Evolutionary conservation across 2,113 vertebrate genomes (phyloP).

Genomic region (Apodemus sylvaticus): DNA sequence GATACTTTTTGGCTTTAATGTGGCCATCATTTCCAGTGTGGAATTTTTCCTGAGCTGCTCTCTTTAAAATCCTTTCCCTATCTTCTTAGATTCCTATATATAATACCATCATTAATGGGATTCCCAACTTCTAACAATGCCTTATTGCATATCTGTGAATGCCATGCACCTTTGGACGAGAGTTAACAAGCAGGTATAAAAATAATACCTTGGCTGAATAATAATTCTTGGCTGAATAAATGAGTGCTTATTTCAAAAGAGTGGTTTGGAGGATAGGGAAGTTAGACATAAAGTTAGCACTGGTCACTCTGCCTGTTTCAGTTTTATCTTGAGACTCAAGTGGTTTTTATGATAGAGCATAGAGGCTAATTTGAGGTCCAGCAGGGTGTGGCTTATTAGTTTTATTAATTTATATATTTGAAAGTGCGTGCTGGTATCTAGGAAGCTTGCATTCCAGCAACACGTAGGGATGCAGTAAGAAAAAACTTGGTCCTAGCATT

Average conservation of each 20-base stretch:
- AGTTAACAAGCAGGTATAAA: background rate
- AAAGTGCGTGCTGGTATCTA: background rate
- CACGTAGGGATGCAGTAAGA: background rate
- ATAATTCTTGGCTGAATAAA: background rate
- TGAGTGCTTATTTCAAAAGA: background rate
- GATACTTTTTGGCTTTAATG: fast-evolving
- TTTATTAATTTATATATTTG: background rate
- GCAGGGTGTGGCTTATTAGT: fast-evolving
- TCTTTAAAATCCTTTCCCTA: fast-evolving
- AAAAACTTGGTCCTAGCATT: fast-evolving
- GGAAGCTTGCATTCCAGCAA: too few species aligned
- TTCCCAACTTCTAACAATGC: fast-evolving
- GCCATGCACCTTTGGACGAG: fast-evolving
- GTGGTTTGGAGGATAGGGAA: fast-evolving
- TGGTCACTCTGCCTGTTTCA: background rate
- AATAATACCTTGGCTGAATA: too few species aligned
- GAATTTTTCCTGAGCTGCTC: background rate
- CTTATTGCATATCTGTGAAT: background rate
- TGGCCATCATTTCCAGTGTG: background rate
- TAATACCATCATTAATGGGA: fast-evolving
- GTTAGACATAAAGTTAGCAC: too few species aligned
- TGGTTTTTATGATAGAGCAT: background rate
- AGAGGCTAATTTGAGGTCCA: background rate
- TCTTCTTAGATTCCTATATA: background rate
- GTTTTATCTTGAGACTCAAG: background rate